A percentile compares a stretch with the other conserved stretches of the same genome.
Evolutionary conservation across 92 coral and sea anemone genomes (phyloP).

Genomic region (Phenganax marumi): DNA sequence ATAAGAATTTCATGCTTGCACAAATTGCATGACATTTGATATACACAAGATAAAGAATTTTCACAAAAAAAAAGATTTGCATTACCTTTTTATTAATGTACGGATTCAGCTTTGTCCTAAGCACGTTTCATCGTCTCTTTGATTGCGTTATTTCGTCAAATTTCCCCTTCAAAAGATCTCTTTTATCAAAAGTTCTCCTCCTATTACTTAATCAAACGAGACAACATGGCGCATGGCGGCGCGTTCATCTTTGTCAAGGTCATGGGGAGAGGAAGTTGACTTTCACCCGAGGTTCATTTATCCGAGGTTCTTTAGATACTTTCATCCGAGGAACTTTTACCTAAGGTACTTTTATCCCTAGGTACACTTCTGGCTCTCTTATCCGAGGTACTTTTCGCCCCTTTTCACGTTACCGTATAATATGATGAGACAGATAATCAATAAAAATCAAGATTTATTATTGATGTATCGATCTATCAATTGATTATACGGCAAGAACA

Average conservation of each 20-base stretch:
- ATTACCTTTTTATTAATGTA: background rate
- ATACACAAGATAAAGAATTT: background rate
- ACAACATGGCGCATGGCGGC: constrained; percentile 14
- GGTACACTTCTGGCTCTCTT: background rate
- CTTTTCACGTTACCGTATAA: background rate
- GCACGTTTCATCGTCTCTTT: constrained; percentile 11
- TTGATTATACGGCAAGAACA: background rate
- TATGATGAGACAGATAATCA: too few relatives aligned
- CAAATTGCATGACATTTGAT: too few relatives aligned
- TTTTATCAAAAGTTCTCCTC: background rate
- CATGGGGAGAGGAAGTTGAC: background rate
- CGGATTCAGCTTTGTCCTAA: background rate
- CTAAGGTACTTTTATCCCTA: background rate
- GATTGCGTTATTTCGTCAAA: background rate
- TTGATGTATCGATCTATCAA: background rate
- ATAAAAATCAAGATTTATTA: background rate
- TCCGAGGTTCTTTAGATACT: background rate
- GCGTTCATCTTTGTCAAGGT: background rate
- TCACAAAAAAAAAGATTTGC: background rate
- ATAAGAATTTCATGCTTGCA: too few relatives aligned
- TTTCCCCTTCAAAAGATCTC: background rate
- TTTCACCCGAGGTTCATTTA: background rate
- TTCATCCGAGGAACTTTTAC: background rate
- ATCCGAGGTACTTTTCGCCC: background rate
- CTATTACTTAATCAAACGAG: background rate